Conservation (phyloP, 2,888 invertebrate genomes). For the Plemyria rubiginata region DNA sequence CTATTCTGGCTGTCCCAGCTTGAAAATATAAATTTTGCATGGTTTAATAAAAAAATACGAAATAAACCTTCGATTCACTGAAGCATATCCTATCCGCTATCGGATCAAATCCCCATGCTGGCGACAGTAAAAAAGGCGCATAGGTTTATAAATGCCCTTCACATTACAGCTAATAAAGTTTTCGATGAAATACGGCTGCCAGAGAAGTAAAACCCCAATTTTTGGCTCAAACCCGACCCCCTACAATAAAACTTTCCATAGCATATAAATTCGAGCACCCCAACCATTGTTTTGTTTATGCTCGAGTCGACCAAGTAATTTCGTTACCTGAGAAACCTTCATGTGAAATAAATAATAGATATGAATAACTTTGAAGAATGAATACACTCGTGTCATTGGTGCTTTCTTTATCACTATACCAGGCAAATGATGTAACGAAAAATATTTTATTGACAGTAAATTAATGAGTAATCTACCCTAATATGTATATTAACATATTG, state of each 20-base stretch:
- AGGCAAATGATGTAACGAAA: no score
- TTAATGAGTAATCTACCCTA: no score
- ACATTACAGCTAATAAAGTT: slow-evolving; percentile 73
- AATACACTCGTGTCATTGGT: neutral
- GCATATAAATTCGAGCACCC: slow-evolving; percentile 65
- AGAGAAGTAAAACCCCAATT: slow-evolving; percentile 66
- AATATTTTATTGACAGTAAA: no score
- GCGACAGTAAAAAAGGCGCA: slow-evolving; percentile 44
- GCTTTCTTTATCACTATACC: neutral
- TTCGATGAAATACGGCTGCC: slow-evolving; percentile 73
- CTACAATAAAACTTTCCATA: slow-evolving; percentile 74
- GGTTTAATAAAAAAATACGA: no score
- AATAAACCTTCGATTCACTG: neutral
- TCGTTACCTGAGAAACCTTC: slow-evolving; percentile 27
- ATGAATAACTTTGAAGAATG: neutral
- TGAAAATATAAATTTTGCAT: no score
- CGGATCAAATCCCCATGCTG: neutral
- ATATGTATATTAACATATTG: no score
- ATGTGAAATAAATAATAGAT: neutral
- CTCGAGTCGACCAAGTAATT: slow-evolving; percentile 23
- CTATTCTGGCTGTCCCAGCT: no score
- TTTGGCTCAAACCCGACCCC: slow-evolving; percentile 58
- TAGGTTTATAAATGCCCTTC: slow-evolving; percentile 65
- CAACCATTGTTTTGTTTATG: slow-evolving; percentile 59
- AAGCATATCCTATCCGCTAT: neutral